Evolutionary conservation across 2,113 vertebrate species (phyloP), one percentile per base, ranked within the genome.

Genomic region (Bufo gargarizans): DNA sequence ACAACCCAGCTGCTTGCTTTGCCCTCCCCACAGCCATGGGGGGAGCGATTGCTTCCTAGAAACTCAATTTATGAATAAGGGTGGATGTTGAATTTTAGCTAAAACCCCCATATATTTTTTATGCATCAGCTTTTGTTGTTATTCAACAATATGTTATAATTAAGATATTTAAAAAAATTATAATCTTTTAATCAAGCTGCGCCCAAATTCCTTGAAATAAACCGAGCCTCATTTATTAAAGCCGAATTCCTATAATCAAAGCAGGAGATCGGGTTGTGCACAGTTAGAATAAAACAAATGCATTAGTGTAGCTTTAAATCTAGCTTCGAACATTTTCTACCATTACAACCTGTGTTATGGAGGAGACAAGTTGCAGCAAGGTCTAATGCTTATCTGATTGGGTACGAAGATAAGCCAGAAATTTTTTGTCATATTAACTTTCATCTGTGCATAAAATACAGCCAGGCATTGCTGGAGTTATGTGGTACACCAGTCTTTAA

Each of bases 1-100:
- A 96, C 98, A 99, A 97, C 97, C 97, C 98, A 99, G 98, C 98
- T 99, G 98, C 96, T 98, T 99, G 98, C 96, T 97, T 95, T 97
- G 96, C 96, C 96, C 96, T 96, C 96, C 96, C 97, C 96, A 96
- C 95, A 96, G 96, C 94, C 96, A 96, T 92, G 86, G 86, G 87
- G 87, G 87, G 72, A 76, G 95, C 95, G 94, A 95, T 94, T 93
- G 95, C 95, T 96, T 96, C 97, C 96, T 96, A 95, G 96, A 97
- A 96, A 93, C 94, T 95, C 94, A 96, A 96, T 96, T 95, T 95
- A 95, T 95, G 94, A 94, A 96, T 94, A 96, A 94, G 93, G 95
- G 95, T 95, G 45, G 94, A 93, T 93, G 94, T 94, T 92, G 93
- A 93, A 93, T 94, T 95, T 95, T 95, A 94, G 93, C 93, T 94